phyloP scores from a whole-genome alignment of 2,888 invertebrate species.

The Eupelmus urozonus region DNA sequence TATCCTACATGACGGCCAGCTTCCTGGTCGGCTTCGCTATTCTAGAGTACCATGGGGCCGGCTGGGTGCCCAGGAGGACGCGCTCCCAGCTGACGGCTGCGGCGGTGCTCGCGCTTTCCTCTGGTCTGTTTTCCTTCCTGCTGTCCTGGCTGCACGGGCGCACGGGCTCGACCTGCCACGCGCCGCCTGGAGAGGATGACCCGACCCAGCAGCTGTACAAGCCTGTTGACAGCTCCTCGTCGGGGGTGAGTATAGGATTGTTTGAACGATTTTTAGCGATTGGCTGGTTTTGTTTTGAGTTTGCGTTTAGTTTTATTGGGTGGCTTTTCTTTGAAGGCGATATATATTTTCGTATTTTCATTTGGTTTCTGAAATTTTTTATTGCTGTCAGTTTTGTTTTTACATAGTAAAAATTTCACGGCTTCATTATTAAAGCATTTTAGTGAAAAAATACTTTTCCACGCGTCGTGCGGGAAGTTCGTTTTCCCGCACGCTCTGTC shows the following conservation, averaged over 20 bases:
- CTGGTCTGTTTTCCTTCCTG: slow-evolving; percentile 73
- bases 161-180: slow-evolving; percentile 66
- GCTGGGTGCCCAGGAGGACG: slow-evolving; percentile 85
- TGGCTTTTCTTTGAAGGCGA: too few species aligned
- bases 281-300: not conserved
- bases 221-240: slow-evolving; percentile 75
- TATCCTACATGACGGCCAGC: slow-evolving; percentile 83
- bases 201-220: slow-evolving; percentile 73
- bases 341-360: too few species aligned
- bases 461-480: too few species aligned
- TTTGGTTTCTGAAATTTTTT: too few species aligned
- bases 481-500: too few species aligned
- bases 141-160: slow-evolving; percentile 74
- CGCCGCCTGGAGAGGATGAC: slow-evolving; percentile 67
- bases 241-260: slow-evolving; percentile 61
- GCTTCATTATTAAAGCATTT: too few species aligned
- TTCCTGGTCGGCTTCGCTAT: too few species aligned
- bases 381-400: too few species aligned
- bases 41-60: slow-evolving; percentile 82
- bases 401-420: too few species aligned
- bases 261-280: too few species aligned
- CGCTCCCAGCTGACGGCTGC: slow-evolving; percentile 82
- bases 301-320: too few species aligned
- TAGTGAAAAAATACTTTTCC: too few species aligned
- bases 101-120: slow-evolving; percentile 73